Base-by-base conservation (phyloP, 2,113 vertebrate genomes). In the Brachionichthys hirsutus region DNA sequence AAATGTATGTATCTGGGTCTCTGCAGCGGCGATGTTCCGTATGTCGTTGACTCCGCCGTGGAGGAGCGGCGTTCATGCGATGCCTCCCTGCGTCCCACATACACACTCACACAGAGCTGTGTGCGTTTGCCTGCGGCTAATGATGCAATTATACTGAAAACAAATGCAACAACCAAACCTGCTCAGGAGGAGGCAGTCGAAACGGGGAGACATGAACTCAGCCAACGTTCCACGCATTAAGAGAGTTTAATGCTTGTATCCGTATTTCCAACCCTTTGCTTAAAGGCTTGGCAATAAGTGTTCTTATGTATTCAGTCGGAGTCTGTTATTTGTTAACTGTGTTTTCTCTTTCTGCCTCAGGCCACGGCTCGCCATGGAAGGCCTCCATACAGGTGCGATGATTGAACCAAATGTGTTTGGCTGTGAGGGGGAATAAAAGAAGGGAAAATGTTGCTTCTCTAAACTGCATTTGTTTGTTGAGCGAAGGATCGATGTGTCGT, bases 321-420 rank as follows among this genome's bases (percentile, higher is more conserved):
- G 36, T 35, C 51, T 57, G 19, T 16, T 54, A 12, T 60, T 14
- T 47, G 15, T 13, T 62, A 19, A 70, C 54, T 67, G 15, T 49
- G 10, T 65, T 75, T 45, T 82, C 77, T 89, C 82, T 82, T 89
- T 78, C 60, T 14, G 87, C 73, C 90, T 66, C 90, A 99, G 97
- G 95, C 88, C 95, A 98, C 87, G 95, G 95, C 89, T 95, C 97
- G 90, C 95, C 95, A 20, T 98, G 96, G 95, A 98, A 99, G 88
- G 93, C 92, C 85, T 92, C 95, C 89, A 98, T 98, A 91, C 95
- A 97, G 93, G 97, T 99, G 94, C 7, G 1, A 1, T 41, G 11
- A 70, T 20, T 54, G 11, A 65, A 36, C 16, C 24, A 15, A 42
- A 17, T 44, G 17, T 54, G 14, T 54, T 45, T 56, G 45, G 61